Conservation (phyloP, 2,888 invertebrate species). For the Dryocosmus kuriphilus region DNA sequence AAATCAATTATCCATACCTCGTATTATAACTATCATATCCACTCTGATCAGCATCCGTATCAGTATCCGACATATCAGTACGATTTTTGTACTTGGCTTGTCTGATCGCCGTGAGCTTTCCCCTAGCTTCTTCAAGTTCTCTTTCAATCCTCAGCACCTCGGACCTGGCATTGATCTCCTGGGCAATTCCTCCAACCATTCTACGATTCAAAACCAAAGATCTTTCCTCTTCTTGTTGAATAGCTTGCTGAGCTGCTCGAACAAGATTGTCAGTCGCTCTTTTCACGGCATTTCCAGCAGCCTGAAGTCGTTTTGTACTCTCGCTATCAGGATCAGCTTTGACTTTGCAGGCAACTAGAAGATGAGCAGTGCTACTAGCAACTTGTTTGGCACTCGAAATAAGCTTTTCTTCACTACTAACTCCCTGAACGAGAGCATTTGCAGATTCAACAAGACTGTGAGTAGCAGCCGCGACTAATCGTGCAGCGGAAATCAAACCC, state of each 20-base stretch:
- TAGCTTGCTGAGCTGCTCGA: slow-evolving; percentile 94
- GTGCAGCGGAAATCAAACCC: slow-evolving; percentile 96
- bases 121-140: slow-evolving; percentile 94
- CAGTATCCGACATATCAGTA: slow-evolving; percentile 78
- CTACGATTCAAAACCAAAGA: slow-evolving; percentile 93
- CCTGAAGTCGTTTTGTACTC: slow-evolving; percentile 93
- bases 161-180: slow-evolving; percentile 94
- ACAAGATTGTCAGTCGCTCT: slow-evolving; percentile 98
- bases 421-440: slow-evolving; percentile 95
- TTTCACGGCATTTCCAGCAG: slow-evolving; percentile 98
- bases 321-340: slow-evolving; percentile 98
- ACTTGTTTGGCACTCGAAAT: slow-evolving; percentile 98
- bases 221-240: slow-evolving; percentile 94
- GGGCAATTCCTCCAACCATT: slow-evolving; percentile 98
- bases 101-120: slow-evolving; percentile 92
- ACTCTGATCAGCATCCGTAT: slow-evolving; percentile 81
- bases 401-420: slow-evolving; percentile 95
- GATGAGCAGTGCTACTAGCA: slow-evolving; percentile 97
- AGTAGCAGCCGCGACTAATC: slow-evolving; percentile 97
- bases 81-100: slow-evolving; percentile 93
- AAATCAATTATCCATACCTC: slow-evolving; percentile 1
- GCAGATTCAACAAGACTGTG: slow-evolving; percentile 99
- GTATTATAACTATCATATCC: slow-evolving; percentile 74
- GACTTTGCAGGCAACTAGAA: slow-evolving; percentile 98
- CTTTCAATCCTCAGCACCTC: slow-evolving; percentile 96